These are phyloP conservation scores for Drosophila anceps DNA, from an alignment of 2,888 invertebrate species.

Conservation along the genomic window DNA sequence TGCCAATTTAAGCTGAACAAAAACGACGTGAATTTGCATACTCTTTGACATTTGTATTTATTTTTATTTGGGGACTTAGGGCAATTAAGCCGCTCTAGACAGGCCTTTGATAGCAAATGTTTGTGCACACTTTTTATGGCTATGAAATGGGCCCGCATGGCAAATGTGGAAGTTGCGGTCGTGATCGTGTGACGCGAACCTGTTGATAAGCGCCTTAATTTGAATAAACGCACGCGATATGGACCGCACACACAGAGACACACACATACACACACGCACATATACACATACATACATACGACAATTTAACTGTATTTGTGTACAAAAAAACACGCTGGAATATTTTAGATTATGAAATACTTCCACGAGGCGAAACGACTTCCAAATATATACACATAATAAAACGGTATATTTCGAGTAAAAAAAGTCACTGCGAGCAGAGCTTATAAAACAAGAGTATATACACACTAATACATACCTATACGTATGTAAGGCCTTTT, in stretches of 20 bases:
- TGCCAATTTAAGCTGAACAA: slow-evolving; percentile 1
- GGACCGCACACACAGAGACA: slow-evolving; percentile 29
- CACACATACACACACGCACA: slow-evolving; percentile 14
- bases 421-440: slow-evolving; percentile 9
- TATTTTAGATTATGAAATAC: slow-evolving; percentile 44
- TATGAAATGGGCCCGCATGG: slow-evolving; percentile 42
- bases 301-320: slow-evolving; percentile 1
- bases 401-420: slow-evolving; percentile 37
- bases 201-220: slow-evolving; percentile 77
- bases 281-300: not conserved
- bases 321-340: slow-evolving; percentile 5
- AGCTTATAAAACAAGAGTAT: slow-evolving; percentile 1
- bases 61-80: slow-evolving; percentile 11
- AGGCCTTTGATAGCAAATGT: slow-evolving; percentile 33
- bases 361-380: slow-evolving; percentile 14
- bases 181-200: slow-evolving; percentile 53
- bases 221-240: slow-evolving; percentile 74
- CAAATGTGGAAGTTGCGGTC: slow-evolving; percentile 38
- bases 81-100: slow-evolving; percentile 17
- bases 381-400: slow-evolving; percentile 12
- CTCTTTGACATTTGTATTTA: not conserved
- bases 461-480: not conserved
- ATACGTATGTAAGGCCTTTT: not conserved
- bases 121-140: slow-evolving; percentile 39
- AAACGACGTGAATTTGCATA: slow-evolving; percentile 3